Evolutionary conservation across 2,113 vertebrate genomes (phyloP).

Genomic region (Rhabdornis inornatus): DNA sequence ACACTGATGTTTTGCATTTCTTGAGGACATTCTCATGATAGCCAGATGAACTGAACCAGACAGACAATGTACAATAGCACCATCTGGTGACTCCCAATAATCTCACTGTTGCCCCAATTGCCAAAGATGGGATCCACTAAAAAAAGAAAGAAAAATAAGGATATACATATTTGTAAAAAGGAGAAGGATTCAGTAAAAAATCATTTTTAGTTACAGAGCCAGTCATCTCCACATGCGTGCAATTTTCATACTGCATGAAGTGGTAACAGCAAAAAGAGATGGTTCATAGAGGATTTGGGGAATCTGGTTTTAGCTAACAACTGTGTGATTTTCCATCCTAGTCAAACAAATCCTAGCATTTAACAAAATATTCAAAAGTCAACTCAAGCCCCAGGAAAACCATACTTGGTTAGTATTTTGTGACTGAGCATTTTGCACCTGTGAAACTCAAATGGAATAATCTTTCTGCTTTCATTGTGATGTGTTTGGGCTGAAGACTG

Average conservation of each 20-base stretch:
- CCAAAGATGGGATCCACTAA: not conserved
- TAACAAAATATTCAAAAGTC: not conserved
- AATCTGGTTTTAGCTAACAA: not conserved
- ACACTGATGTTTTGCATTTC: not conserved
- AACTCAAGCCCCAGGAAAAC: not conserved
- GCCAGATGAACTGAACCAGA: not conserved
- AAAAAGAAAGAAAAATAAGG: not conserved
- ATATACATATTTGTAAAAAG: not conserved
- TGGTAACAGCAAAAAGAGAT: not conserved
- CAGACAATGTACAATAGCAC: slow-evolving; percentile 59
- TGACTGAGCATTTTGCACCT: not conserved
- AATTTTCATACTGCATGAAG: not conserved
- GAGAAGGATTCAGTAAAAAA: not conserved
- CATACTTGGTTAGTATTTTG: not conserved
- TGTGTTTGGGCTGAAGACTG: not conserved
- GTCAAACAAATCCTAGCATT: not conserved
- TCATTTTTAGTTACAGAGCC: not conserved
- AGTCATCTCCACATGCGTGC: not conserved
- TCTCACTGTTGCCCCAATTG: slow-evolving; percentile 12
- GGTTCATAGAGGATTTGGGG: not conserved
- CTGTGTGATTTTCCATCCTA: not conserved
- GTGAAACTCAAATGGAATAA: not conserved
- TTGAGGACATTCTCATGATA: not conserved
- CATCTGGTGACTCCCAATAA: slow-evolving; percentile 61
- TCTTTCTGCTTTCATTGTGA: not conserved